Percentiles rank a stretch among this genome's conserved stretches.
These are phyloP conservation scores for Watersipora subatra DNA, from an alignment of 1,140 invertebrate genomes.

Conservation along the genomic window DNA sequence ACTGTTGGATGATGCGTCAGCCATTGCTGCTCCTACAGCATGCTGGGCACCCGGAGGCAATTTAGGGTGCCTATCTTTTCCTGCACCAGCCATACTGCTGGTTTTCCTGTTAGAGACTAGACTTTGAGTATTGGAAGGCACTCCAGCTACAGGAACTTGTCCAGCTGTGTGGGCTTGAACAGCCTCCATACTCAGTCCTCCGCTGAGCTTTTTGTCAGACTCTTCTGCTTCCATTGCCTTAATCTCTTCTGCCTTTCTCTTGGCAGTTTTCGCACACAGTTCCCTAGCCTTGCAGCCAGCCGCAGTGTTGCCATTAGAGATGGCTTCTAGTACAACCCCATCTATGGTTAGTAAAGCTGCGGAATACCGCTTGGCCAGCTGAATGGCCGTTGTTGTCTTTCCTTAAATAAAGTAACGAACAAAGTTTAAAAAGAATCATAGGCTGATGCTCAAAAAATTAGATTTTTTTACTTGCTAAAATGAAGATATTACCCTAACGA, in stretches of 20 bases:
- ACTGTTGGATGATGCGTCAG: neutral
- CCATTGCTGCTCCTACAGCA: neutral
- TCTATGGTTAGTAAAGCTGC: conserved; percentile 36
- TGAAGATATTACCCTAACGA: no score
- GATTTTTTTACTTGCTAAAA: no score
- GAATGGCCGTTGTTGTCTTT: conserved; percentile 28
- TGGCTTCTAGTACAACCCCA: conserved; percentile 34
- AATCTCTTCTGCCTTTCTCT: conserved; percentile 27
- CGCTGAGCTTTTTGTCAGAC: conserved; percentile 11
- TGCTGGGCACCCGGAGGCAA: neutral
- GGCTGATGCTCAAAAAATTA: no score
- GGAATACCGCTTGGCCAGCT: conserved; percentile 35
- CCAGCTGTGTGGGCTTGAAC: conserved; percentile 35
- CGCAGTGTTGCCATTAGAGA: conserved; percentile 31
- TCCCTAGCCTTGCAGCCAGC: conserved; percentile 30
- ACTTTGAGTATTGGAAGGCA: neutral
- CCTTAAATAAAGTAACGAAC: conserved; percentile 17
- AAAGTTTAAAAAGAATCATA: no score
- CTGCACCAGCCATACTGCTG: neutral
- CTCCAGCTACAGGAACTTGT: neutral
- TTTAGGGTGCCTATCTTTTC: neutral
- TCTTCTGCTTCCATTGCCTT: conserved; percentile 22
- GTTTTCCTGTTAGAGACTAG: neutral
- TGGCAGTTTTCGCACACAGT: conserved; percentile 33
- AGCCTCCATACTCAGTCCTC: conserved; percentile 36